Conservation (phyloP, 2,113 vertebrate species). For the Holacanthus passer region DNA sequence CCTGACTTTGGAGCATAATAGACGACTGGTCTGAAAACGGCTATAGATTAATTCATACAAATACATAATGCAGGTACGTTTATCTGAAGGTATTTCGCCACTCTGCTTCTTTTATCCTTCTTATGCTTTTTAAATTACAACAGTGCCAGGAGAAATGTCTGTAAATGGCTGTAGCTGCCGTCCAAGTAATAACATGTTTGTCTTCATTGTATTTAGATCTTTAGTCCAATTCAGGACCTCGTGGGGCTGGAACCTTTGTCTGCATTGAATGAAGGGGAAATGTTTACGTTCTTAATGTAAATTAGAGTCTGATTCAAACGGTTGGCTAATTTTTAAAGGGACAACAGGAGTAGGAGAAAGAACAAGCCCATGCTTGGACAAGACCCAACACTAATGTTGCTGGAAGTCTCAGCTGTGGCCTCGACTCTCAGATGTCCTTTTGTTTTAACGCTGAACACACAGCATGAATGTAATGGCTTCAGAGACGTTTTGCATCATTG, state of each 20-base stretch:
- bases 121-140: not conserved
- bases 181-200: not conserved
- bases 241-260: not conserved
- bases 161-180: not conserved
- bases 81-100: not conserved
- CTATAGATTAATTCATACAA: not conserved
- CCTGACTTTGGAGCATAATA: not conserved
- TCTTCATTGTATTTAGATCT: not conserved
- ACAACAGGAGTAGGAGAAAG: conserved; percentile 9
- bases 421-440: conserved; percentile 30
- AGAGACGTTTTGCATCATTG: conserved; percentile 3
- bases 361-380: conserved; percentile 15
- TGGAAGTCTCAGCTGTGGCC: conserved; percentile 11
- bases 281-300: conserved; percentile 23
- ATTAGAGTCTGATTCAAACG: conserved; percentile 29
- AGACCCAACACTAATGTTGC: conserved; percentile 24
- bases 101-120: not conserved
- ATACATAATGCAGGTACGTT: not conserved
- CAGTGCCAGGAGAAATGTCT: not conserved
- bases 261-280: not conserved
- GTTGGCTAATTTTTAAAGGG: conserved; percentile 12
- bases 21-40: not conserved
- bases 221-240: not conserved
- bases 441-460: conserved; percentile 4
- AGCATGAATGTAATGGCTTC: not conserved